phyloP scores from a whole-genome alignment of 2,888 invertebrate species.

The Iphiclides podalirius region DNA sequence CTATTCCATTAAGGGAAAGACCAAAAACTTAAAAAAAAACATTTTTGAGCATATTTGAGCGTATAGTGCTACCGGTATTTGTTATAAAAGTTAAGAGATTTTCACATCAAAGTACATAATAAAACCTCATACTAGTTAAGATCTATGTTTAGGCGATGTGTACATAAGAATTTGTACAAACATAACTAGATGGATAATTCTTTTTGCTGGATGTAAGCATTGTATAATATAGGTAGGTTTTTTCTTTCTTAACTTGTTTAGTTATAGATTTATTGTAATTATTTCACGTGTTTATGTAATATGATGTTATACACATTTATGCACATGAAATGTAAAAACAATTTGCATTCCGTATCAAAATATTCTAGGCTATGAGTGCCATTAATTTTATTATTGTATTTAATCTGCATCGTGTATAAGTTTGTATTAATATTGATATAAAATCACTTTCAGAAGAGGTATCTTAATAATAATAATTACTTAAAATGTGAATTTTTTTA shows the following conservation, averaged over 20 bases:
- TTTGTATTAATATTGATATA: neutral
- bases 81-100: too few species aligned
- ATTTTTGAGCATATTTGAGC: too few species aligned
- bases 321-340: slow-evolving; percentile 20
- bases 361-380: slow-evolving; percentile 76
- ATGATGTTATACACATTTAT: neutral
- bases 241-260: slow-evolving; percentile 10
- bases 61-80: too few species aligned
- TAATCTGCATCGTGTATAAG: slow-evolving; percentile 33
- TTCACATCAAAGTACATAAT: slow-evolving; percentile 31
- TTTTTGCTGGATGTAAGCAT: slow-evolving; percentile 6
- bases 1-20: too few species aligned
- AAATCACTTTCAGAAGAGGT: neutral
- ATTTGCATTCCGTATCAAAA: slow-evolving; percentile 37
- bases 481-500: slow-evolving; percentile 25
- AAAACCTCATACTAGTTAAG: slow-evolving; percentile 31
- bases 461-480: slow-evolving; percentile 14
- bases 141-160: slow-evolving; percentile 24
- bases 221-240: slow-evolving; percentile 22
- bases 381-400: slow-evolving; percentile 59
- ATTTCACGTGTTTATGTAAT: neutral
- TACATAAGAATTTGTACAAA: slow-evolving; percentile 35
- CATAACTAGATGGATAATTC: slow-evolving; percentile 14
- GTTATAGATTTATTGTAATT: slow-evolving; percentile 13
- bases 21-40: too few species aligned